Percentiles rank a stretch among this genome's conserved stretches.
Evolutionary conservation across 2,113 vertebrate genomes (phyloP).

Genomic region (Petaurus breviceps): DNA sequence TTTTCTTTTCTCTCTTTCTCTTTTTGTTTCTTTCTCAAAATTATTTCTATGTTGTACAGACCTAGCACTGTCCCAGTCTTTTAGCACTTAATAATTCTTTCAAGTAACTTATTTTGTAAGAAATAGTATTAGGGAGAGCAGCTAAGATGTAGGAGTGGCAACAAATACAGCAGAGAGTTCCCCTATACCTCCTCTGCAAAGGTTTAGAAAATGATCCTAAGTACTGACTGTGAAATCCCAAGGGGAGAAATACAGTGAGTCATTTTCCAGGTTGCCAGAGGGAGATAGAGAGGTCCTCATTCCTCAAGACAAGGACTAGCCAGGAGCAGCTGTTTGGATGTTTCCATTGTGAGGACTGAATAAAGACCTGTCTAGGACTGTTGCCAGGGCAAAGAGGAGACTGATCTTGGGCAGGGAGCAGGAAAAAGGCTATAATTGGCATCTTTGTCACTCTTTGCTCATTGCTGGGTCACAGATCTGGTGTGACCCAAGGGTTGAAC

Average conservation of each 20-base stretch:
- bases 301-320: no score
- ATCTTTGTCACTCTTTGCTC: background rate
- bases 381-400: background rate
- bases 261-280: background rate
- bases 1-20: no score
- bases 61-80: background rate
- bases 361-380: background rate
- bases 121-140: background rate
- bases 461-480: background rate
- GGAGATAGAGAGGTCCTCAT: background rate
- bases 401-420: background rate
- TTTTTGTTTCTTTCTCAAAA: background rate
- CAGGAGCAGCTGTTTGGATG: background rate
- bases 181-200: background rate
- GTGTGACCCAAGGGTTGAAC: background rate
- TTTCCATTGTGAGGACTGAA: background rate
- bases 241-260: background rate
- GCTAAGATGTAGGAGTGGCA: background rate
- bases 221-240: background rate
- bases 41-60: background rate
- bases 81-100: background rate
- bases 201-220: background rate
- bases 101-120: background rate
- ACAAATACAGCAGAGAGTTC: background rate
- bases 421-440: background rate